Evolutionary conservation across 2,113 vertebrate species (phyloP).

Genomic region (Odontophorus gujanensis): DNA sequence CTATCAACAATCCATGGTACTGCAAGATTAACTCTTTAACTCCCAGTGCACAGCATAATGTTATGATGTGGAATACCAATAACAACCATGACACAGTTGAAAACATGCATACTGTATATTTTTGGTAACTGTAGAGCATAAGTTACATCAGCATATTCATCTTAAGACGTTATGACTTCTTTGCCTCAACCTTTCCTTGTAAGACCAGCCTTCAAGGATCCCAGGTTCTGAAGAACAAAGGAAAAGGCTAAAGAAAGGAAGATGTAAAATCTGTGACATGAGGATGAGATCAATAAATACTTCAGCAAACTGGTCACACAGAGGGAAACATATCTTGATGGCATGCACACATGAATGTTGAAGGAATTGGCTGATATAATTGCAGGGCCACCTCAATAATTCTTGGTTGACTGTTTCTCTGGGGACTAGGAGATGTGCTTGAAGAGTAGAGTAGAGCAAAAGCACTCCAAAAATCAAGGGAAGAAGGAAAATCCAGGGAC

Average conservation of each 20-base stretch:
- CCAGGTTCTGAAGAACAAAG: not conserved
- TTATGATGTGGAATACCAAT: no score
- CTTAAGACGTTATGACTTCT: not conserved
- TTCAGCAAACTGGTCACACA: not conserved
- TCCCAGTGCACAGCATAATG: no score
- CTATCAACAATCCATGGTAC: no score
- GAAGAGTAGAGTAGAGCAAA: not conserved
- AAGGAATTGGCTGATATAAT: not conserved
- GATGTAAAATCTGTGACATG: not conserved
- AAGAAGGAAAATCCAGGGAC: not conserved
- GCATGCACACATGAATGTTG: not conserved
- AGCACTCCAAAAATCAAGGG: not conserved
- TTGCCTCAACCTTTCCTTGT: not conserved
- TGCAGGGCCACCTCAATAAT: not conserved
- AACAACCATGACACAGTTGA: not conserved
- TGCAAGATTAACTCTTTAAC: no score
- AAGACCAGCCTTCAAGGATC: not conserved
- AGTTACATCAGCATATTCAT: not conserved
- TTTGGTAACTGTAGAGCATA: not conserved
- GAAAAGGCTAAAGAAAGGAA: not conserved
- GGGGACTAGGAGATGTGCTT: not conserved
- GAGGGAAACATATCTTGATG: not conserved
- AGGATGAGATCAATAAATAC: not conserved
- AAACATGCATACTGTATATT: not conserved
- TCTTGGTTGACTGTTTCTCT: not conserved